Evolutionary conservation across 2,797 vertebrate species (phyloP).

Genomic region (Ptychadena robeensis): DNA sequence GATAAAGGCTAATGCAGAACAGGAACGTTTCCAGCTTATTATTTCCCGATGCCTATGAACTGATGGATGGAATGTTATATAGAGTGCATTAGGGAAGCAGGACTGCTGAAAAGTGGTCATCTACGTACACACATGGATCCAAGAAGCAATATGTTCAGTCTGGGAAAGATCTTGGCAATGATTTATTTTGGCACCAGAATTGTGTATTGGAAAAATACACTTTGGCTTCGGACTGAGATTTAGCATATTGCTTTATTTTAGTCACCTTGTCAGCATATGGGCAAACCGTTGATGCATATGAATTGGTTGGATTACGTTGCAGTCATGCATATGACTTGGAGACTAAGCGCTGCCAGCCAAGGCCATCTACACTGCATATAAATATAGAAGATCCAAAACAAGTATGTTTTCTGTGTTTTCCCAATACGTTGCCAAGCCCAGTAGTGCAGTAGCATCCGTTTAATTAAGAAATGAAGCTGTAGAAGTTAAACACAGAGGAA

Average conservation of each 20-base stretch:
- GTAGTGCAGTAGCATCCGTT: not conserved
- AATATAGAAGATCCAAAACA: too few relatives aligned
- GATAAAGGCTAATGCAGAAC: too few relatives aligned
- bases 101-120: not conserved
- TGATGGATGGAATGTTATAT: too few relatives aligned
- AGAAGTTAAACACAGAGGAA: not conserved
- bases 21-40: too few relatives aligned
- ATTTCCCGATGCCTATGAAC: too few relatives aligned
- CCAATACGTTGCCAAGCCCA: not conserved
- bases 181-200: constrained; percentile 16
- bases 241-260: constrained; percentile 22
- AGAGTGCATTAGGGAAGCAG: too few relatives aligned
- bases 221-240: constrained; percentile 4
- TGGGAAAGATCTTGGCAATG: constrained; percentile 16
- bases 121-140: not conserved
- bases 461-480: not conserved
- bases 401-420: too few relatives aligned
- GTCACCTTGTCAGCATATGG: constrained; percentile 43
- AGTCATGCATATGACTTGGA: not conserved
- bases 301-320: constrained; percentile 1
- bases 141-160: not conserved
- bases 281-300: constrained; percentile 17
- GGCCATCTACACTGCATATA: too few relatives aligned
- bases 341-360: not conserved
- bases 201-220: constrained; percentile 22